These are phyloP conservation scores for Gobius niger DNA, from an alignment of 2,113 vertebrate genomes.

Conservation along the genomic window DNA sequence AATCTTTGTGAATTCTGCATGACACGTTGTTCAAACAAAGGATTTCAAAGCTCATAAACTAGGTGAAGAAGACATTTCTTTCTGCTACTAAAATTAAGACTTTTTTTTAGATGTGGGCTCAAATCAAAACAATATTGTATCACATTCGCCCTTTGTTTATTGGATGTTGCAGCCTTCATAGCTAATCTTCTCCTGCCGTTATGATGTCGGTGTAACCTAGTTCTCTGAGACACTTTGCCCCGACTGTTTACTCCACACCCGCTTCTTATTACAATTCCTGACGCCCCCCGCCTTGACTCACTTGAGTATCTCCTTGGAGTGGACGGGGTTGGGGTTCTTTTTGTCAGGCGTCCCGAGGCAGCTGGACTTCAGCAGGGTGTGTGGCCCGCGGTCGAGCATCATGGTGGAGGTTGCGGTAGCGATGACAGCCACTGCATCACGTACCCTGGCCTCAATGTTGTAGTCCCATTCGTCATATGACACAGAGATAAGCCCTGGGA, in stretches of 20 bases:
- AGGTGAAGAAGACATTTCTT: constrained; percentile 15
- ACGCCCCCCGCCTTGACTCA: constrained; percentile 52
- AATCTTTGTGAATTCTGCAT: constrained; percentile 4
- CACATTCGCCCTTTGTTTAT: constrained; percentile 22
- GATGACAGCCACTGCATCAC: constrained; percentile 97
- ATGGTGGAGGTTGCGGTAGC: constrained; percentile 97
- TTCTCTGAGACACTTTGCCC: neutral
- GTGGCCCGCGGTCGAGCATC: constrained; percentile 90
- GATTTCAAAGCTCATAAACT: constrained; percentile 22
- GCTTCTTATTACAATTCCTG: neutral
- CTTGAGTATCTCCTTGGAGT: constrained; percentile 80
- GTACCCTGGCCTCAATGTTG: constrained; percentile 92
- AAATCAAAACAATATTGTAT: constrained; percentile 26
- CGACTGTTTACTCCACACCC: neutral
- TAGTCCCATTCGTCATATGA: constrained; percentile 99
- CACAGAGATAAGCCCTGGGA: constrained; percentile 89
- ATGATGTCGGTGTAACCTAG: constrained; percentile 6
- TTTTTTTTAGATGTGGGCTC: neutral
- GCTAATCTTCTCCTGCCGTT: constrained; percentile 11
- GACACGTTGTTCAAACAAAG: neutral
- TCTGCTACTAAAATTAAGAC: neutral
- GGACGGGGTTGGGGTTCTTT: constrained; percentile 76
- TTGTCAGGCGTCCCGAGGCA: constrained; percentile 95
- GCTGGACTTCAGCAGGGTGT: constrained; percentile 92
- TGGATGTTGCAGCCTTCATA: neutral